phyloP scores from a whole-genome alignment of 35 echinoderm and acorn worm genomes.

The Acanthaster planci region DNA sequence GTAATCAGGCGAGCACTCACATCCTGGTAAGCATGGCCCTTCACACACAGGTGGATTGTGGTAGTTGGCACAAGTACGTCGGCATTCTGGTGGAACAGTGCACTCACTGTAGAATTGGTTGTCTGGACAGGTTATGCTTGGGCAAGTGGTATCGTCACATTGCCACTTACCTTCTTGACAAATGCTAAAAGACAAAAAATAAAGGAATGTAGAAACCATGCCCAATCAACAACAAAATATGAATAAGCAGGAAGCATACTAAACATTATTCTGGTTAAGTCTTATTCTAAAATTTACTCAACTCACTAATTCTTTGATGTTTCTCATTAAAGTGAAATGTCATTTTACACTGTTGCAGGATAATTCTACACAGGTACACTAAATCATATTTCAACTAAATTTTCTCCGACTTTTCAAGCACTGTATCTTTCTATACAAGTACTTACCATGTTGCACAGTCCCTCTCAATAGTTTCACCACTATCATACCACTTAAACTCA shows the following conservation, averaged over 20 bases:
- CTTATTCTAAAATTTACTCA: too few species aligned
- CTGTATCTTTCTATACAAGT: not conserved
- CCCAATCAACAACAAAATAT: too few species aligned
- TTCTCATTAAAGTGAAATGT: too few species aligned
- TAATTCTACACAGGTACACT: too few species aligned
- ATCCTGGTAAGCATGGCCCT: conserved; percentile 62
- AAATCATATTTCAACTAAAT: too few species aligned
- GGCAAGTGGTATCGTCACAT: conserved; percentile 60
- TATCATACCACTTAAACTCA: conserved; percentile 6
- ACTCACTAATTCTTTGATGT: too few species aligned
- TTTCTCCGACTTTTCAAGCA: too few species aligned
- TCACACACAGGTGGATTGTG: conserved; percentile 35
- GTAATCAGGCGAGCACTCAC: conserved; percentile 48
- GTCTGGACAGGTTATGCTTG: conserved; percentile 26
- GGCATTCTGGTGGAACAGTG: not conserved
- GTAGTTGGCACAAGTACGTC: not conserved
- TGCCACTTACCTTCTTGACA: conserved; percentile 53
- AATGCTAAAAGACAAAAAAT: conserved; percentile 28
- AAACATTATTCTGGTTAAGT: too few species aligned
- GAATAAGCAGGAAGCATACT: too few species aligned
- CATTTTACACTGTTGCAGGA: too few species aligned
- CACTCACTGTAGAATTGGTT: conserved; percentile 68
- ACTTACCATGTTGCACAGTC: conserved; percentile 82
- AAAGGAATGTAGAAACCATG: not conserved
- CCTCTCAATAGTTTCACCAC: conserved; percentile 39